These are phyloP conservation scores for Odontamblyopus rebecca DNA, from an alignment of 2,797 vertebrate species.

Conservation along the genomic window DNA sequence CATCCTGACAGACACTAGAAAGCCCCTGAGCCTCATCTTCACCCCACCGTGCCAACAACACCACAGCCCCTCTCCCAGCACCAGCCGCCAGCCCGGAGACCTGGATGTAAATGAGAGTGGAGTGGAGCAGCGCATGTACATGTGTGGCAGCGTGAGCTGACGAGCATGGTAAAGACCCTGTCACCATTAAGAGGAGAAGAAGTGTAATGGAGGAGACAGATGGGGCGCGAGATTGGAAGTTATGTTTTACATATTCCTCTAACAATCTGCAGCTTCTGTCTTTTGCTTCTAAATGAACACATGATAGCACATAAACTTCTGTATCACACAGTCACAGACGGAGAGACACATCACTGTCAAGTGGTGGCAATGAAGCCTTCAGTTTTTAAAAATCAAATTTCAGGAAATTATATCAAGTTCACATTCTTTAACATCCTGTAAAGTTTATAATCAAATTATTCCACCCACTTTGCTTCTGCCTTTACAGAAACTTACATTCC, in stretches of 20 bases:
- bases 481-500: slow-evolving; percentile 1
- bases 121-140: slow-evolving; percentile 37
- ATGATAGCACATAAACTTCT: slow-evolving; percentile 35
- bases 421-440: slow-evolving; percentile 9
- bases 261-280: slow-evolving; percentile 31
- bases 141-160: slow-evolving; percentile 21
- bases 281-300: slow-evolving; percentile 43
- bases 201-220: slow-evolving; percentile 38
- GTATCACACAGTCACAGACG: slow-evolving; percentile 20
- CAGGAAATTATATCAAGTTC: slow-evolving; percentile 20
- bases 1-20: slow-evolving; percentile 86
- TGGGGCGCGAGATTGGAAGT: slow-evolving; percentile 43
- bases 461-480: slow-evolving; percentile 4
- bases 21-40: slow-evolving; percentile 61
- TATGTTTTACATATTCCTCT: slow-evolving; percentile 60
- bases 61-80: slow-evolving; percentile 40
- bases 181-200: slow-evolving; percentile 51
- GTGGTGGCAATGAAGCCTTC: slow-evolving; percentile 9
- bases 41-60: slow-evolving; percentile 51
- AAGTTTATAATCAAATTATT: slow-evolving; percentile 8
- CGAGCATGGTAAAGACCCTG: slow-evolving; percentile 52
- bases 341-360: slow-evolving; percentile 38
- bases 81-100: slow-evolving; percentile 73
- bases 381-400: slow-evolving; percentile 9
- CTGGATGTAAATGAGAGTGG: slow-evolving; percentile 84